Conservation (phyloP, 1,140 invertebrate genomes). For the Pygmarrhopalites habei region DNA sequence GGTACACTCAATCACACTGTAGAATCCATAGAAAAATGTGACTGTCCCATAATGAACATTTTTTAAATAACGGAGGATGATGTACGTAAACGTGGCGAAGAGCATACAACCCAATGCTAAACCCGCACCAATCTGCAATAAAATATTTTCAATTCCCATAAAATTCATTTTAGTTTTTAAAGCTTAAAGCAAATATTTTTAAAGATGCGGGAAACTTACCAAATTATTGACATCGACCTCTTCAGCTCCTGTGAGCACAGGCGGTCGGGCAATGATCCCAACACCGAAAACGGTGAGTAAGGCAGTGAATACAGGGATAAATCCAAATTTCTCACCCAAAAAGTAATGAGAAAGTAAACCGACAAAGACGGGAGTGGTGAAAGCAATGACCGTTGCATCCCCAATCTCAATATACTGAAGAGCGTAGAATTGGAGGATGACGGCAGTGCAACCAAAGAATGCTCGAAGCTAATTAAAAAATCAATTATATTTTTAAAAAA, state of each 20-base stretch:
- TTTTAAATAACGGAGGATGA: conserved; percentile 24
- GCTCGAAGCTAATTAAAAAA: conserved; percentile 22
- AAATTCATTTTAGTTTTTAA: too few species aligned
- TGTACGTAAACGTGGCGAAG: conserved; percentile 22
- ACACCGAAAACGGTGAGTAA: conserved; percentile 22
- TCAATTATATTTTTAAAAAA: too few species aligned
- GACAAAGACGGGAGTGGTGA: conserved; percentile 31
- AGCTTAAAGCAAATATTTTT: too few species aligned
- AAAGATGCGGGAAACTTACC: background rate
- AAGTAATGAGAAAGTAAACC: conserved; percentile 24
- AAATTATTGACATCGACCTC: conserved; percentile 12
- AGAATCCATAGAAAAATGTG: conserved; percentile 25
- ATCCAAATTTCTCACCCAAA: conserved; percentile 24
- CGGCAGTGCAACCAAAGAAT: conserved; percentile 12
- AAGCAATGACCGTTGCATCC: conserved; percentile 26
- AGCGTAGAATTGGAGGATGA: conserved; percentile 25
- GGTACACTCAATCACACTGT: conserved; percentile 8
- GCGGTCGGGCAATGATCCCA: conserved; percentile 25
- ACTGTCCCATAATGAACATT: conserved; percentile 26
- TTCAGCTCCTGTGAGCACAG: conserved; percentile 21
- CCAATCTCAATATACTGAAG: conserved; percentile 27
- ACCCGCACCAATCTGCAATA: conserved; percentile 29
- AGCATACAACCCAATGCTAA: conserved; percentile 30
- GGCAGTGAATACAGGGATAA: conserved; percentile 23
- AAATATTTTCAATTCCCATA: background rate